Conservation (phyloP, 2,888 invertebrate genomes). For the Dascillus cervinus region DNA sequence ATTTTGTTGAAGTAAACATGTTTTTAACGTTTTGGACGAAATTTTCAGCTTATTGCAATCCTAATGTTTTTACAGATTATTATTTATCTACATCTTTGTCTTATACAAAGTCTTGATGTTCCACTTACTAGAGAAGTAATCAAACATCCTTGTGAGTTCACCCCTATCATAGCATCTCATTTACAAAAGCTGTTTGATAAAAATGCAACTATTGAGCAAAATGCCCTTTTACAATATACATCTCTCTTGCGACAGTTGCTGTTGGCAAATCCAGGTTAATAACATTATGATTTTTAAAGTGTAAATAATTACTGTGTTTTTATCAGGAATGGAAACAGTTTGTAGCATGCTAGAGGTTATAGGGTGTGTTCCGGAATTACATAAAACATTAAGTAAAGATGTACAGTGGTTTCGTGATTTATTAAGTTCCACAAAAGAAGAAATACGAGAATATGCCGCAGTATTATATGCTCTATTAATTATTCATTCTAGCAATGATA, state of each 20-base stretch:
- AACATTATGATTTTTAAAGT: background rate
- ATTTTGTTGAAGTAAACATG: no score
- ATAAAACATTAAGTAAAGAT: constrained; percentile 54
- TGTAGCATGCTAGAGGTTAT: constrained; percentile 75
- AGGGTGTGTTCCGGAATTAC: constrained; percentile 71
- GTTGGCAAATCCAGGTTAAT: constrained; percentile 54
- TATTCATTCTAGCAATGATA: constrained; percentile 44
- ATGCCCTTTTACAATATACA: constrained; percentile 59
- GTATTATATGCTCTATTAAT: constrained; percentile 68
- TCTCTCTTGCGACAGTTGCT: constrained; percentile 59
- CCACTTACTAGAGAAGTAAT: constrained; percentile 46
- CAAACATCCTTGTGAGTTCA: constrained; percentile 57
- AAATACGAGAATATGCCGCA: constrained; percentile 64
- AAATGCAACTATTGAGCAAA: constrained; percentile 42
- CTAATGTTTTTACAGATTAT: constrained; percentile 45
- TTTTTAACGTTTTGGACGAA: no score
- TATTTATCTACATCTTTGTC: constrained; percentile 70
- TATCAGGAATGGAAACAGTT: constrained; percentile 54
- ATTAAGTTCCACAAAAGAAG: constrained; percentile 66
- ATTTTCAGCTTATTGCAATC: no score
- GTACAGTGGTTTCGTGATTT: constrained; percentile 58
- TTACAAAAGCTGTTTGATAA: constrained; percentile 46
- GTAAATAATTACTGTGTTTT: constrained; percentile 2
- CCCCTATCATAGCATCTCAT: constrained; percentile 60
- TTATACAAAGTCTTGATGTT: constrained; percentile 57